Evolutionary conservation across 92 coral and sea anemone species (phyloP).

Genomic region (Muricea muricata): DNA sequence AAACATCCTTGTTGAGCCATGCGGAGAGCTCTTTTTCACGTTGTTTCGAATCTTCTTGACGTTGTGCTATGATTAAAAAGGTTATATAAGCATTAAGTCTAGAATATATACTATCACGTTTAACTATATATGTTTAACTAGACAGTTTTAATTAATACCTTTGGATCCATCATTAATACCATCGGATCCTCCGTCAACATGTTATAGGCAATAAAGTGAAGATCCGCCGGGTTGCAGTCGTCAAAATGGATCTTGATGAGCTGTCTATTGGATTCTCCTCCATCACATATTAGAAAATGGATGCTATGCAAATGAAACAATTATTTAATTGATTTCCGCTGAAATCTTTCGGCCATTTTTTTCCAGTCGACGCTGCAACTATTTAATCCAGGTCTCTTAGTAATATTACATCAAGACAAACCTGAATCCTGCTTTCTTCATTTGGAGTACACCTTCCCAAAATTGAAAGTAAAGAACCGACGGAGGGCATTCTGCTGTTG

Average conservation of each 20-base stretch:
- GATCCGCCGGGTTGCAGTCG: too few species aligned
- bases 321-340: not conserved
- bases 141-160: not conserved
- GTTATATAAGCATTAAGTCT: not conserved
- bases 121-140: too few species aligned
- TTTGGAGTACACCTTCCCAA: too few species aligned
- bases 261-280: too few species aligned
- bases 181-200: not conserved
- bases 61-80: conserved; percentile 13
- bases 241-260: too few species aligned
- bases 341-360: not conserved
- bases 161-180: too few species aligned
- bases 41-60: not conserved
- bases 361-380: not conserved
- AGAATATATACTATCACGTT: too few species aligned
- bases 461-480: not conserved
- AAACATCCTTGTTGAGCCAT: conserved; percentile 2
- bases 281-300: too few species aligned
- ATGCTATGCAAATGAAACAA: not conserved
- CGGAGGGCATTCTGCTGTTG: conserved; percentile 16
- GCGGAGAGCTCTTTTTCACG: not conserved
- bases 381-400: not conserved
- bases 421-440: conserved; percentile 17
- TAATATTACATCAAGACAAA: not conserved
- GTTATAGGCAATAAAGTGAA: not conserved